Conservation (phyloP, 2,888 invertebrate genomes). For the Itoplectis maculator region DNA sequence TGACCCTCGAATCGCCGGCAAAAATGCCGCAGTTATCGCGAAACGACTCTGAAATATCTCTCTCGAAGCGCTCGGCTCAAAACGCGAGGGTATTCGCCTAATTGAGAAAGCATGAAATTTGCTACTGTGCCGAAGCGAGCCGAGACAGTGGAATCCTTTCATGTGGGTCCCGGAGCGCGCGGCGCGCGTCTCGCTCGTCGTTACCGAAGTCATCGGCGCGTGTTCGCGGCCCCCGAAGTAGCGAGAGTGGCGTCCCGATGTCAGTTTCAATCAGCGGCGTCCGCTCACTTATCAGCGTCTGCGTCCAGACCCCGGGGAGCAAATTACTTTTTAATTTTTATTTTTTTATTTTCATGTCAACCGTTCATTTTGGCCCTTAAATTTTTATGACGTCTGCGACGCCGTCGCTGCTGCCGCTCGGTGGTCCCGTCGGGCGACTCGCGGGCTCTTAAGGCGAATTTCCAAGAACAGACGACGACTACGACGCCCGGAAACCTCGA, state of each 20-base stretch:
- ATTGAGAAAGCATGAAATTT: constrained; percentile 56
- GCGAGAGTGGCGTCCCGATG: constrained; percentile 51
- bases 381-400: constrained; percentile 49
- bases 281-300: constrained; percentile 43
- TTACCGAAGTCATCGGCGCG: constrained; percentile 24
- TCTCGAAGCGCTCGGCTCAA: background rate
- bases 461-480: constrained; percentile 46
- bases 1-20: constrained; percentile 9
- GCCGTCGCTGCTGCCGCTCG: constrained; percentile 21
- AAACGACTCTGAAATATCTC: constrained; percentile 37
- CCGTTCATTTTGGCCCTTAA: constrained; percentile 43
- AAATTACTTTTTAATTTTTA: constrained; percentile 13
- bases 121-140: constrained; percentile 52
- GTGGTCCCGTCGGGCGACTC: background rate
- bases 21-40: background rate
- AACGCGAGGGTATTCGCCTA: constrained; percentile 37
- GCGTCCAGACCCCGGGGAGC: background rate
- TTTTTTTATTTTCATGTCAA: constrained; percentile 25
- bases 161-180: constrained; percentile 37
- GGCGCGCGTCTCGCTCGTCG: background rate
- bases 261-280: constrained; percentile 57
- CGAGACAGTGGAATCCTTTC: constrained; percentile 65
- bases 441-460: constrained; percentile 45
- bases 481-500: background rate
- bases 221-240: constrained; percentile 2